These are phyloP conservation scores for Camponotus fellah DNA, from an alignment of 2,888 invertebrate genomes.

Conservation along the genomic window DNA sequence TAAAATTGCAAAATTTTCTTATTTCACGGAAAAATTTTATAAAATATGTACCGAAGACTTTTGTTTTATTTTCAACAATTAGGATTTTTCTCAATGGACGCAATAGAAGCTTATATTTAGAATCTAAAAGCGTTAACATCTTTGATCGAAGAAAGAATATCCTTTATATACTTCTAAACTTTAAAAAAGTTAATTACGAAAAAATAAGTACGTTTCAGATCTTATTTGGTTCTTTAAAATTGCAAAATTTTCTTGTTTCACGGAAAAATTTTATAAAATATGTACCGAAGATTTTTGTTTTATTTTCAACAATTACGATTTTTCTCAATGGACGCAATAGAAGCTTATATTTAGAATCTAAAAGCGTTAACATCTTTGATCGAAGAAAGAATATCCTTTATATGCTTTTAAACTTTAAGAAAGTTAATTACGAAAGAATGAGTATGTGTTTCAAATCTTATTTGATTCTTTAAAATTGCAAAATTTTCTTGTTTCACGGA, in stretches of 20 bases:
- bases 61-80: background rate
- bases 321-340: background rate
- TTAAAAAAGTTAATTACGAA: constrained; percentile 15
- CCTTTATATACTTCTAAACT: background rate
- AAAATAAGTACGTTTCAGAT: background rate
- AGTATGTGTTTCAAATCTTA: background rate
- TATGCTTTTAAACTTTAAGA: background rate
- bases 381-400: background rate
- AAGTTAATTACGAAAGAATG: background rate
- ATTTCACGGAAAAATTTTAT: background rate
- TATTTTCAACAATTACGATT: background rate
- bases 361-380: background rate
- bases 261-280: background rate
- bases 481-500: background rate
- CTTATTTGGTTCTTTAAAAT: background rate
- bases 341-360: background rate
- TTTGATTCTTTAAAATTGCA: background rate
- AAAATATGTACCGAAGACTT: too few species aligned
- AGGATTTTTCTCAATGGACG: background rate
- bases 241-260: background rate
- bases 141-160: background rate
- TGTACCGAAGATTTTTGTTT: too few species aligned
- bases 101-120: background rate
- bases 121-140: background rate
- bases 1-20: background rate